Evolutionary conservation across 2,888 invertebrate genomes (phyloP).

Genomic region (Himalopsyche tibetana): DNA sequence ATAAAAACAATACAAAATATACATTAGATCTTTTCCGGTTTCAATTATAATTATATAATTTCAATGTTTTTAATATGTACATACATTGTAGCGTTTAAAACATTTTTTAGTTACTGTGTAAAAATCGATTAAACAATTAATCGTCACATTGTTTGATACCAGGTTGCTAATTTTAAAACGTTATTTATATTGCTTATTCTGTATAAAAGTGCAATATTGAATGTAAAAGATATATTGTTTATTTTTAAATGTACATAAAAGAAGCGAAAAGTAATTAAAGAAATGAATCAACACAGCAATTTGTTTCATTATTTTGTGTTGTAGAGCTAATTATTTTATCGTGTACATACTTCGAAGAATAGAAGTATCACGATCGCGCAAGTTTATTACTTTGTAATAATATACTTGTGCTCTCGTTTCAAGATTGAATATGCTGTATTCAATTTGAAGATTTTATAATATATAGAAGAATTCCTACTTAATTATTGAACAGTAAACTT

Average conservation of each 20-base stretch:
- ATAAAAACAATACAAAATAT: not conserved
- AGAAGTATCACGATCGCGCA: too few relatives aligned
- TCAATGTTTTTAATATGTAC: slow-evolving; percentile 33
- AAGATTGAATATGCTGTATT: too few relatives aligned
- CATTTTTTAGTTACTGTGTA: not conserved
- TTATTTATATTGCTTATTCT: not conserved
- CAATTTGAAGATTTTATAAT: too few relatives aligned
- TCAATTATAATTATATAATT: not conserved
- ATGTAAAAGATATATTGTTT: slow-evolving; percentile 49
- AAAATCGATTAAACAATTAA: slow-evolving; percentile 3
- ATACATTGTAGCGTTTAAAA: slow-evolving; percentile 40
- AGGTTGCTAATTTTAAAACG: not conserved
- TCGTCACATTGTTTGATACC: slow-evolving; percentile 2
- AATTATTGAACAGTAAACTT: too few relatives aligned
- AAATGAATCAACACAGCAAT: slow-evolving; percentile 41
- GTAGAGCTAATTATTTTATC: not conserved
- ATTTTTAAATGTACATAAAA: slow-evolving; percentile 54
- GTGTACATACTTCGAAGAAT: too few relatives aligned
- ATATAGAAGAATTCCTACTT: too few relatives aligned
- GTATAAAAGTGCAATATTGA: slow-evolving; percentile 27
- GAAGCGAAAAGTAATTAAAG: slow-evolving; percentile 52
- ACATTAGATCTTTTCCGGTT: not conserved
- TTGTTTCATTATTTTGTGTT: slow-evolving; percentile 46
- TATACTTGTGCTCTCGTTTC: too few relatives aligned
- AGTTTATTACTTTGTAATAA: too few relatives aligned